Base-by-base conservation (phyloP, 2,113 vertebrate species). In the Antennarius striatus region DNA sequence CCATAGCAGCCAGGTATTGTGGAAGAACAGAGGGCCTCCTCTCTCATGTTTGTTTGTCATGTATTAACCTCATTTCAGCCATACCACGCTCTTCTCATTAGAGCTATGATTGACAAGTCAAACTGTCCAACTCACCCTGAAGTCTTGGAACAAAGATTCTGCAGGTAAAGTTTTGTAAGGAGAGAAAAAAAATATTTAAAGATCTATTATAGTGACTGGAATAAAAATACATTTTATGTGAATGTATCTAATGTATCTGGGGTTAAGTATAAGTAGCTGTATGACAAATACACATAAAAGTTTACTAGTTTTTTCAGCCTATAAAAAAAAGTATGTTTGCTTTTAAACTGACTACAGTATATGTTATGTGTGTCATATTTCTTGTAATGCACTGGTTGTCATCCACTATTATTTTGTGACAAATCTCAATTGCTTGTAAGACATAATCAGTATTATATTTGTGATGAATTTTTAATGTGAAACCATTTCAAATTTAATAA, bases 31-130 rank as follows among this genome's bases (percentile, higher is more conserved):
- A 88, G 85, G 77, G 75, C 62, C 85, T 85, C 83, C 82, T 84
- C 73, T 86, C 73, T 70, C 71, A 67, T 91, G 91, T 92, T 93
- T 91, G 90, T 91, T 93, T 91, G 89, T 91, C 82, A 88, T 89
- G 81, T 83, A 86, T 91, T 92, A 91, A 92, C 87, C 86, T 71
- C 45, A 60, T 72, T 65, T 75, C 74, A 75, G 79, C 84, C 88
- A 75, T 47, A 17, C 68, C 39, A 61, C 71, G 75, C 65, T 73
- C 80, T 84, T 43, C 73, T 84, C 86, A 83, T 89, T 84, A 87
- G 71, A 78, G 65, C 76, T 56, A 62, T 91, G 91, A 92, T 84
- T 92, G 91, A 92, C 89, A 90, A 80, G 66, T 70, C 55, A 57
- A 82, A 81, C 86, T 32, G 48, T 64, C 70, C 39, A 56, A 48